Evolutionary conservation across 2,888 invertebrate species (phyloP).

Genomic region (Himalopsyche anomala): DNA sequence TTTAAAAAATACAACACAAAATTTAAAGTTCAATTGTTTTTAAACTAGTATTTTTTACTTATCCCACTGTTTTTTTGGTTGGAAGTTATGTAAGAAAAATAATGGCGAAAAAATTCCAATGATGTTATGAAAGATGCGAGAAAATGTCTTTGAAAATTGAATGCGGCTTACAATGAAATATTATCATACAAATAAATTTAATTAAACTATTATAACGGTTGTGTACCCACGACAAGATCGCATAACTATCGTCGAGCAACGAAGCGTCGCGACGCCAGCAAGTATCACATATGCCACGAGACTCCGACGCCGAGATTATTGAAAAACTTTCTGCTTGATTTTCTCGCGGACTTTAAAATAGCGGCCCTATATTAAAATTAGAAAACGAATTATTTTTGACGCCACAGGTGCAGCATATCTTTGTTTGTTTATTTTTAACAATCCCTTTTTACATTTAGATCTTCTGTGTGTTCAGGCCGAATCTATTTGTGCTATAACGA

Average conservation of each 20-base stretch:
- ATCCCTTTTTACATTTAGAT: conserved; percentile 14
- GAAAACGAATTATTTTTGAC: conserved; percentile 2
- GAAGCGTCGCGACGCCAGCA: conserved; percentile 9
- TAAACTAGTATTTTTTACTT: too few species aligned
- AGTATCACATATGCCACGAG: background rate
- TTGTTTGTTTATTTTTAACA: conserved; percentile 26
- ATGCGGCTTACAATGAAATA: too few species aligned
- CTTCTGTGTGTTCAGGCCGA: background rate
- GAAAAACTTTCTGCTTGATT: background rate
- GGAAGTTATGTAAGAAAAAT: too few species aligned
- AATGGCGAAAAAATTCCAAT: too few species aligned
- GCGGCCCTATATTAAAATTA: conserved; percentile 28
- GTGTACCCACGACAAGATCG: background rate
- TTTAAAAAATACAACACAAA: too few species aligned
- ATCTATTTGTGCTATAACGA: background rate
- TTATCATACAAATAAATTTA: too few species aligned
- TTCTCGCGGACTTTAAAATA: background rate
- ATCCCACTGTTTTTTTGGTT: too few species aligned
- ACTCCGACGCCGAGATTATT: background rate
- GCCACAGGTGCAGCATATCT: conserved; percentile 30
- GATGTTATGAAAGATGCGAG: too few species aligned
- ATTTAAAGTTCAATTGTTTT: too few species aligned
- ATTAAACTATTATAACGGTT: background rate
- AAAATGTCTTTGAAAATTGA: too few species aligned
- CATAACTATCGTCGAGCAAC: conserved; percentile 8